Evolutionary conservation across 2,888 invertebrate species (phyloP), one percentile per base, ranked within the genome.

Genomic region (Troides aeacus): DNA sequence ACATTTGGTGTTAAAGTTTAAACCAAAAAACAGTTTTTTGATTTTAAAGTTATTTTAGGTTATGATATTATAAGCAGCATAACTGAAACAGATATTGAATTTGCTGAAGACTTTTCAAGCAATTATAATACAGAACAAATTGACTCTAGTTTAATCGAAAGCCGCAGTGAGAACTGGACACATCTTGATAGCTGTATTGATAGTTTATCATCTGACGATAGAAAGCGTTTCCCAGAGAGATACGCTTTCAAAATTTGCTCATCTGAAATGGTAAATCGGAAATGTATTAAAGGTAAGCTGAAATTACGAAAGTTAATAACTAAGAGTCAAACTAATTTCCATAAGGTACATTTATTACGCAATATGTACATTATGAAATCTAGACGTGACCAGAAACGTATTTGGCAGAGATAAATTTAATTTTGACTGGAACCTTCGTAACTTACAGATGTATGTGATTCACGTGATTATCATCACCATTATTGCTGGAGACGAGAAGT

Each of bases 71-170:
- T 65, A 39, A 71, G 65, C 46, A 82, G 77, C 61, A 73, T 75
- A 10, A 74, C 74, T 0, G 76, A 62, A 12, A 77, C 79, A 2
- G 80, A 82, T 59, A 23, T 72, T 5, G 81, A 82, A 57, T 73
- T 77, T 4, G 73, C 72, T 0, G 83, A 83, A 2, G 79, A 80
- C 56, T 64, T 78, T 17, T 80, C 79, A 3, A 80, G 80, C 46
- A 79, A 77, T 61, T 78, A 74, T 42, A 78, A 75, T 1, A 63
- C 78, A 2, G 80, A 79, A 39, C 74, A 74, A 0, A 81, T 80
- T 0, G 79, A 81, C 66, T 76, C 74, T 58, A 78, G 76, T n/a
- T 62, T 72, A 4, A 74, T 79, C 6, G 79, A 80, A 12, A 76
- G 74, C 1, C 71, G 68, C 4, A 68, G 72, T 56, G 61, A 71